Base-by-base conservation (phyloP, 2,113 vertebrate genomes). In the Circaetus cinerascens region DNA sequence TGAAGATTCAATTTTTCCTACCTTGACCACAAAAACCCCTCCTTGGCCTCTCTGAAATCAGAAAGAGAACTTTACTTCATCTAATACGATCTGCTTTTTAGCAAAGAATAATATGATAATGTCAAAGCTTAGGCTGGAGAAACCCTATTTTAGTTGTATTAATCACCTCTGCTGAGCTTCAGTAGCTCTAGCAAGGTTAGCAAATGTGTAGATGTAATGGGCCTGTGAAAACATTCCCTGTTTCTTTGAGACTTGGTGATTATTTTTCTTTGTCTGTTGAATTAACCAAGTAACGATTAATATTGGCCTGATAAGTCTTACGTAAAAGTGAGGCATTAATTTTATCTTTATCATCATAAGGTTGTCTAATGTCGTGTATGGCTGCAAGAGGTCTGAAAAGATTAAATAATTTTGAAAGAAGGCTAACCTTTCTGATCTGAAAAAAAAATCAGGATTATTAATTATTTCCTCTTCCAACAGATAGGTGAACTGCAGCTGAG, bases 341-440 rank as follows among this genome's bases (percentile, higher is more conserved):
- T 73, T 91, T 95, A 77, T 83, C 78, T 77, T 62, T 80, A 50
- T 72, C 30, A 64, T 90, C 62, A 43, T 88, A 59, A 51, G 29
- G 16, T 46, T 92, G 26, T 84, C 67, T 93, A 66, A 60, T 59
- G 29, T 30, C 0, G 0, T 78, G 69, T 74, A 82, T 50, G 60
- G 34, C 73, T 74, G 43, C 36, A 56, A 92, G 46, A 80, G 19
- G 53, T 48, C 76, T 88, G 69, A 85, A 81, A 80, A 94, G 40
- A 82, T 87, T 43, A 81, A 95, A 75, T 78, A 84, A 81, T 93
- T 96, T 75, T 90, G 40, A 90, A 40, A 89, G 50, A 92, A 95
- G n/a, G 14, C 20, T 84, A 63, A 75, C n/a, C 51, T 68, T 84
- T 89, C 63, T 63, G n/a, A 84, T 69, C 21, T 63, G 8, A 48